phyloP scores from a whole-genome alignment of 1,140 invertebrate species.

The Penaeus vannamei region DNA sequence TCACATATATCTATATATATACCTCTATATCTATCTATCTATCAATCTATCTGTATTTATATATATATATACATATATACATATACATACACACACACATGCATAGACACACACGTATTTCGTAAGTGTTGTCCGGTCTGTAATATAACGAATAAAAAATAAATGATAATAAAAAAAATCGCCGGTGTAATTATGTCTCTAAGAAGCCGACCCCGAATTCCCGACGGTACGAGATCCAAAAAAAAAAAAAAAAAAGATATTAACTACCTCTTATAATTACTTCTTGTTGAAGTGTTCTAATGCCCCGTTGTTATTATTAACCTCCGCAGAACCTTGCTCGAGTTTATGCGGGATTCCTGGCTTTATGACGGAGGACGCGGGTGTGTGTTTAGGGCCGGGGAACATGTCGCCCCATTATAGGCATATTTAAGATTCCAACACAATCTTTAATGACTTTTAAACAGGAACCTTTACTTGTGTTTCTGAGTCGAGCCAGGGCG shows the following conservation, averaged over 20 bases:
- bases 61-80: too few species aligned
- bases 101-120: too few species aligned
- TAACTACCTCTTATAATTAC: not conserved
- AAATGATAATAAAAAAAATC: too few species aligned
- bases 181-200: too few species aligned
- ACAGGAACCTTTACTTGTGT: constrained; percentile 40
- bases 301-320: constrained; percentile 8
- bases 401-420: not conserved
- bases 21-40: too few species aligned
- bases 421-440: constrained; percentile 38
- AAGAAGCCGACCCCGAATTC: too few species aligned
- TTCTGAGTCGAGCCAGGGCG: not conserved
- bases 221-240: not conserved
- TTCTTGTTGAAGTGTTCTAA: constrained; percentile 2
- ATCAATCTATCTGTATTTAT: too few species aligned
- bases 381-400: not conserved
- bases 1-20: too few species aligned
- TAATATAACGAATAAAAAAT: too few species aligned
- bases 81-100: too few species aligned
- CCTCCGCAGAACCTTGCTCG: not conserved
- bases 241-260: not conserved
- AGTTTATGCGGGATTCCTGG: not conserved
- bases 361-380: not conserved
- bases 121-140: too few species aligned
- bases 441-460: constrained; percentile 51